A percentile compares a stretch with the other conserved stretches of the same genome.
Evolutionary conservation across 2,113 vertebrate species (phyloP).

Genomic region (Polypterus bichir): DNA sequence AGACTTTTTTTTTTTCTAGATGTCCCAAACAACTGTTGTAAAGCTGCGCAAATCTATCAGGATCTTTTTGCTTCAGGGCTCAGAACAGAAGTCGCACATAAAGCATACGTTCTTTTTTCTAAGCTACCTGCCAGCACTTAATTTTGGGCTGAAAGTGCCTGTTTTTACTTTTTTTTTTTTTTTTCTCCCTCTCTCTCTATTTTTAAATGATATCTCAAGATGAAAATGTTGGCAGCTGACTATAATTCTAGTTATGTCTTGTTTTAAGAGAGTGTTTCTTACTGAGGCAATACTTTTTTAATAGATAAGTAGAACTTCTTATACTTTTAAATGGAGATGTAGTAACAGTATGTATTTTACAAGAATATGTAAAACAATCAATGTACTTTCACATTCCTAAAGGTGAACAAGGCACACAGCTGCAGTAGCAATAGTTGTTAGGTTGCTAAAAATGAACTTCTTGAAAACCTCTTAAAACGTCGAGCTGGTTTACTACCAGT

Average conservation of each 20-base stretch:
- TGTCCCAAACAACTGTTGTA: slow-evolving; percentile 24
- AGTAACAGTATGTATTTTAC: no score
- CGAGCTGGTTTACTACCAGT: slow-evolving; percentile 18
- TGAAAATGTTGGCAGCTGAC: slow-evolving; percentile 35
- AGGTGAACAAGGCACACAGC: slow-evolving; percentile 7
- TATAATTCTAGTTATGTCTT: neutral
- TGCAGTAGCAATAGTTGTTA: neutral
- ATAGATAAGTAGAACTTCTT: slow-evolving; percentile 29
- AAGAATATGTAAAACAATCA: no score
- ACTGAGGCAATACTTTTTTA: slow-evolving; percentile 14
- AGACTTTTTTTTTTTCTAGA: slow-evolving; percentile 69
- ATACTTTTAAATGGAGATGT: slow-evolving; percentile 9
- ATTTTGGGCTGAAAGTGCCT: slow-evolving; percentile 2
- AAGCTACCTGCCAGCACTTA: neutral
- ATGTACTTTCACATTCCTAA: slow-evolving; percentile 39
- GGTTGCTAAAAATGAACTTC: slow-evolving; percentile 9
- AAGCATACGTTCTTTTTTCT: no score
- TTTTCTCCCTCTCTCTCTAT: slow-evolving; percentile 1
- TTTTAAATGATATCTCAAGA: neutral
- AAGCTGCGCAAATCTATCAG: no score
- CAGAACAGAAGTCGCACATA: no score
- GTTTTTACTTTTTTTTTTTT: slow-evolving; percentile 16
- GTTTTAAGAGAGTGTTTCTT: neutral
- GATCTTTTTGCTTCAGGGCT: no score
- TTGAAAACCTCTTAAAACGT: neutral